Evolutionary conservation across 2,888 invertebrate genomes (phyloP).

Genomic region (Eupithecia subfuscata): DNA sequence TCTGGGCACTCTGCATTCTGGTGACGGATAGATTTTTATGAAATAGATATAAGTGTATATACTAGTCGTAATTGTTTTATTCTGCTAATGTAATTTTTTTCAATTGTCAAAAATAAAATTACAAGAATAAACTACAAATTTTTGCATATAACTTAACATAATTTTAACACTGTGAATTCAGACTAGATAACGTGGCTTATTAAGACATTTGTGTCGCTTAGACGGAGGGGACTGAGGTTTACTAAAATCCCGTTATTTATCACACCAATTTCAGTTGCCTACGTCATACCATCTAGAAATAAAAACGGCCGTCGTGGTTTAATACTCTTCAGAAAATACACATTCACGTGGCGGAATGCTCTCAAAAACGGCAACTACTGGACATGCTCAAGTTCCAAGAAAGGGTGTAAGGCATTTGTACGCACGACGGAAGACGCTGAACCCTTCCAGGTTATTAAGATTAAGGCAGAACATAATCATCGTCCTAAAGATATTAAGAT

Average conservation of each 20-base stretch:
- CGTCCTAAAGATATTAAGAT: neutral
- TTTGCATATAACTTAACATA: neutral
- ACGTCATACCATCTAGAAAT: slow-evolving; percentile 62
- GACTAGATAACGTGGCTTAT: no score
- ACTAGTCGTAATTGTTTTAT: no score
- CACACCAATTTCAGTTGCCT: slow-evolving; percentile 52
- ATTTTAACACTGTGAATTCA: neutral
- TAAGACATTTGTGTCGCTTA: neutral
- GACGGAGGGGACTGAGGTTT: neutral
- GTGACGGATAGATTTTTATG: no score
- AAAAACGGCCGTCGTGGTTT: slow-evolving; percentile 57
- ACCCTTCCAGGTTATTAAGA: slow-evolving; percentile 54
- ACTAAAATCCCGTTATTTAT: neutral
- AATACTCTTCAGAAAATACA: slow-evolving; percentile 62
- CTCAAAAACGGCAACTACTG: slow-evolving; percentile 64
- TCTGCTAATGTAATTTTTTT: no score
- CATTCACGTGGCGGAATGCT: slow-evolving; percentile 64
- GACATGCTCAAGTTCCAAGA: slow-evolving; percentile 73
- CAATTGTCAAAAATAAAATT: no score
- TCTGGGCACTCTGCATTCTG: no score
- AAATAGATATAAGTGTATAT: no score
- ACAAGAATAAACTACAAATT: no score
- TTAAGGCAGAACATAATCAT: slow-evolving; percentile 58
- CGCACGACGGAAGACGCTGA: slow-evolving; percentile 56
- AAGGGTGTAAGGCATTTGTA: slow-evolving; percentile 67